Evolutionary conservation across 1,140 invertebrate genomes (phyloP), one percentile per base, ranked within the genome.

Genomic region (Zaprionus africanus): DNA sequence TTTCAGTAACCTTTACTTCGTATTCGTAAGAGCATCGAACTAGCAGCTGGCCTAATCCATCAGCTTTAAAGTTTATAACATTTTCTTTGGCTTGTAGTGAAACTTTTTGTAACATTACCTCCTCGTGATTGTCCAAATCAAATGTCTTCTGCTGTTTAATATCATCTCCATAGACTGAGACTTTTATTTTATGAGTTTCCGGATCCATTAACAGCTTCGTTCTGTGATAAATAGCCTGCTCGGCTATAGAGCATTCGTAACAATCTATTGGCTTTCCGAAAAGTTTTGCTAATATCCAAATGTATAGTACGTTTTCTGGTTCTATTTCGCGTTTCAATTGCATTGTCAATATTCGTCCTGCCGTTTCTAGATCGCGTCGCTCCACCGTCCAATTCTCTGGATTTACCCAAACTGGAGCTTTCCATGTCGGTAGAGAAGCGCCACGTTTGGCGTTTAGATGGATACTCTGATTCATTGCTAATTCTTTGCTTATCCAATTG

Each of bases 191-290:
- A 4, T 6, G 15, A 17, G 41, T 7, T 46, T 17, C 19, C n/a
- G 26, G 34, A 19, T 15, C 4, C 17, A 17, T 31, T 4, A 2
- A 12, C 2, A 9, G 0, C 9, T 5, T 12, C 1, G 24, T n/a
- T 7, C 19, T 56, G 2, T 19, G 28, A 15, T 28, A 78, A 22
- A 77, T 22, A 2, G 75, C 75, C 15, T 46, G 22, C 15, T 51
- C 15, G 9, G 78, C 78, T 15, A 78, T 2, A 12, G 59, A 54
- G 26, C 56, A 68, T 26, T 80, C 78, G 43, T 61, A 80, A 56
- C 60, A 71, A 1, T 4, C 6, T 1, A 2, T 6, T 12, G 3
- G 2, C 15, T 11, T 24, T 0, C n/a, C 49, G 31, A 34, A 74
- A 1, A 65, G 1, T 24, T 69, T 19, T 1, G 1, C 13, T 4